phyloP scores from a whole-genome alignment of 2,888 invertebrate genomes.

The Formica aserva region DNA sequence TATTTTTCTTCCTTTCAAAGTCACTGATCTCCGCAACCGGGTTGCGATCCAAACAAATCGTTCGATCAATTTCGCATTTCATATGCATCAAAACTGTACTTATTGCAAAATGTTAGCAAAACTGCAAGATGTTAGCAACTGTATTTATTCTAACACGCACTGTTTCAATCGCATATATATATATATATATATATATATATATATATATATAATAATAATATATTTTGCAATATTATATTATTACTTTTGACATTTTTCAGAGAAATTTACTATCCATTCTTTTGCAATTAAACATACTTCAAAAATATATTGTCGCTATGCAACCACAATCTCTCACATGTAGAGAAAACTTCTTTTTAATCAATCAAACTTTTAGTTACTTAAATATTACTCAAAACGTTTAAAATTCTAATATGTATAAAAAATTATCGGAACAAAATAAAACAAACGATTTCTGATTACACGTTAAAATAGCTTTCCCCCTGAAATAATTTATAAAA shows the following conservation, averaged over 20 bases:
- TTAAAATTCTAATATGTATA: conserved; percentile 11
- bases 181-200: not conserved
- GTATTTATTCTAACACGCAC: not conserved
- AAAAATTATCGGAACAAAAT: conserved; percentile 6
- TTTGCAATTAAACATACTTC: not conserved
- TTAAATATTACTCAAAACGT: conserved; percentile 13
- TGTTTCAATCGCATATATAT: not conserved
- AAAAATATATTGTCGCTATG: not conserved
- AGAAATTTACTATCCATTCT: not conserved
- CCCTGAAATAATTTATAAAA: not conserved
- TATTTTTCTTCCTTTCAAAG: conserved; percentile 27
- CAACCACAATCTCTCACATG: not conserved
- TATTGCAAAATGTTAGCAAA: too few species aligned
- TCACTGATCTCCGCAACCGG: conserved; percentile 10
- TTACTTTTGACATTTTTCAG: not conserved
- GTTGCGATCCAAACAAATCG: not conserved
- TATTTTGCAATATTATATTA: not conserved
- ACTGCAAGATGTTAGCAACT: not conserved
- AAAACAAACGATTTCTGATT: conserved; percentile 10
- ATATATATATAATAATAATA: not conserved
- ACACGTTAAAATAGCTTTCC: conserved; percentile 4
- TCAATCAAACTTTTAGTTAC: not conserved
- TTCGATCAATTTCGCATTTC: not conserved
- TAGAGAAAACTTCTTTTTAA: not conserved
- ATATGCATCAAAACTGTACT: not conserved